These are phyloP conservation scores for Ophion ellenae DNA, from an alignment of 2,888 invertebrate genomes.

Conservation along the genomic window DNA sequence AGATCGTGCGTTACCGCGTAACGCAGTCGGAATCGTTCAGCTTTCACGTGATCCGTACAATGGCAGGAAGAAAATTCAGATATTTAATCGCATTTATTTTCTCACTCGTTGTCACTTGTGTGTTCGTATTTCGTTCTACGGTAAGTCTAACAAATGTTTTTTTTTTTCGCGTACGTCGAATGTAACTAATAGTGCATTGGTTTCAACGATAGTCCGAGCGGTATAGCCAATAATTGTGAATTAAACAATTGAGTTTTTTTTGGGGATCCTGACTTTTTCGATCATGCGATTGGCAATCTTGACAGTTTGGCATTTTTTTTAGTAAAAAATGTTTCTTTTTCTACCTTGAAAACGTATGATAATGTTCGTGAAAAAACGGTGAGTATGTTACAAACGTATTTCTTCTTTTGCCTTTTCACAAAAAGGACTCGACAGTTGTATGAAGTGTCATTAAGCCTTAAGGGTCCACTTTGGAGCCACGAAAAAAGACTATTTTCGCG, in stretches of 20 bases:
- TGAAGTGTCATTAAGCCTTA: no score
- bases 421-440: no score
- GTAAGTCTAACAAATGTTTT: conserved; percentile 49
- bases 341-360: background rate
- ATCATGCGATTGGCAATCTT: no score
- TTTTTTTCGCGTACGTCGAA: background rate
- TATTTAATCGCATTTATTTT: conserved; percentile 1
- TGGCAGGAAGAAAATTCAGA: conserved; percentile 38
- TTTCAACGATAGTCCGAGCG: background rate
- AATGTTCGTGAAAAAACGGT: no score
- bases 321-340: no score
- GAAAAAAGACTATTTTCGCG: no score
- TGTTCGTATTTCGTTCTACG: conserved; percentile 19
- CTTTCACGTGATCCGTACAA: conserved; percentile 20
- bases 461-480: no score
- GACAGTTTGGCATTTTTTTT: background rate
- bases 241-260: no score
- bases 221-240: no score
- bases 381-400: no score
- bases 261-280: background rate
- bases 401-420: no score
- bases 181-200: background rate
- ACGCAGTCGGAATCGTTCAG: conserved; percentile 27
- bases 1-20: conserved; percentile 22
- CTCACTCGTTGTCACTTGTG: conserved; percentile 10